Base-by-base conservation (phyloP, 2,113 vertebrate species). In the Crypturellus undulatus region DNA sequence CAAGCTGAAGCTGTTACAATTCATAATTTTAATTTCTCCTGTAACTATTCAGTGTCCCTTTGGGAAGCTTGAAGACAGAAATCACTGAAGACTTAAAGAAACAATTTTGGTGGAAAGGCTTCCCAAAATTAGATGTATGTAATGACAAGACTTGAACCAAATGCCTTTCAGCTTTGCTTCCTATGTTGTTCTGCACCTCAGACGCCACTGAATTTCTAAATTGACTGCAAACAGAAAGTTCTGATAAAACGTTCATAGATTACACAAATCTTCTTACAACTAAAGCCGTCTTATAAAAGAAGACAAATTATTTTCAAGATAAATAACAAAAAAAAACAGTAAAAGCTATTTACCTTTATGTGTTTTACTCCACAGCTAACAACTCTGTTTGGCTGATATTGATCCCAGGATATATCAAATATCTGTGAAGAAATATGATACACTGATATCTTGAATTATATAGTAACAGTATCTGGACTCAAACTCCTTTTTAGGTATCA, bases 321-420 rank as follows among this genome's bases (percentile, higher is more conserved):
- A 26, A 83, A 52, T 49, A 78, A 69, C 86, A 82, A 77, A 22
- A 38, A 80, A 52, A 54, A 45, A 56, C 25, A 95, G 76, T 34
- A 85, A 87, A 94, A 92, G 24, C 30, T 86, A 89, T 97, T 98
- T 98, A 99, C 99, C 99, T 99, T 99, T 97, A 99, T 99, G 96
- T 99, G 99, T 92, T 99, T 99, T 88, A 99, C 99, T 84, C 99
- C 99, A 92, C 99, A 99, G 98, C 99, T 99, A 95, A 99, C 98
- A 58, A 99, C 97, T 93, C 99, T 98, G 89, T 98, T 98, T 56
- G 98, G 96, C 92, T 99, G 98, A 97, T 98, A 97, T 0, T 98
- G 98, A 96, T 99, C 99, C 99, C 99, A 99, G 88, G 98, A 98
- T 96, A 99, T 98, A 95, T 99, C 99, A 26, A 99, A 99, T 97